Percentiles rank a stretch among this genome's conserved stretches.
Conservation (phyloP, 2,113 vertebrate genomes). For the Hippocampus zosterae region DNA sequence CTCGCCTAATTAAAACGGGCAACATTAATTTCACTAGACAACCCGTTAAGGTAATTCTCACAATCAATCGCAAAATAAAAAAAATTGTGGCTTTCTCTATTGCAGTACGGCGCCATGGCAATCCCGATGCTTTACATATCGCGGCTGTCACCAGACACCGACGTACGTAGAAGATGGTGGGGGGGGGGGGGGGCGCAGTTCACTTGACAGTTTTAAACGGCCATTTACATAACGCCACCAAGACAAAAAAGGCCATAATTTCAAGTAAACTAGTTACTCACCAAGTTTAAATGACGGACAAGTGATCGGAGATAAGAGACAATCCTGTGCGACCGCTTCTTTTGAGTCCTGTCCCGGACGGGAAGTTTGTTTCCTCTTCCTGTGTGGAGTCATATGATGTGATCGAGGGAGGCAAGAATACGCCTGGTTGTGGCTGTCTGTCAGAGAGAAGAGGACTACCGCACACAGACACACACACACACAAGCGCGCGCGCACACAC, state of each 20-base stretch:
- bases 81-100: not conserved
- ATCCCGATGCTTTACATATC: not conserved
- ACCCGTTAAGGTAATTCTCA: not conserved
- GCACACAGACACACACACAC: not conserved
- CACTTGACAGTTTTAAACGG: not conserved
- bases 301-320: not conserved
- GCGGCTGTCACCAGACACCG: constrained; percentile 12
- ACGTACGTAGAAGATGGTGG: not conserved
- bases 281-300: not conserved
- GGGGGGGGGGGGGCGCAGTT: not conserved
- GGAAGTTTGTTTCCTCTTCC: constrained; percentile 21
- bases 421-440: constrained; percentile 21
- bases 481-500: not conserved
- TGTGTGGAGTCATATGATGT: constrained; percentile 59
- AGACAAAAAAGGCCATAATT: not conserved
- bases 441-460: not conserved
- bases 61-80: not conserved
- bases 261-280: not conserved
- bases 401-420: constrained; percentile 35
- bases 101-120: not conserved
- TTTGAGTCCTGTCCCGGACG: constrained; percentile 6
- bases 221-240: not conserved
- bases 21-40: too few species aligned
- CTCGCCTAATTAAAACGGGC: not conserved
- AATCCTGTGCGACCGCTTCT: too few species aligned